Evolutionary conservation across 2,113 vertebrate species (phyloP), one percentile per base, ranked within the genome.

Genomic region (Girardinichthys multiradiatus): DNA sequence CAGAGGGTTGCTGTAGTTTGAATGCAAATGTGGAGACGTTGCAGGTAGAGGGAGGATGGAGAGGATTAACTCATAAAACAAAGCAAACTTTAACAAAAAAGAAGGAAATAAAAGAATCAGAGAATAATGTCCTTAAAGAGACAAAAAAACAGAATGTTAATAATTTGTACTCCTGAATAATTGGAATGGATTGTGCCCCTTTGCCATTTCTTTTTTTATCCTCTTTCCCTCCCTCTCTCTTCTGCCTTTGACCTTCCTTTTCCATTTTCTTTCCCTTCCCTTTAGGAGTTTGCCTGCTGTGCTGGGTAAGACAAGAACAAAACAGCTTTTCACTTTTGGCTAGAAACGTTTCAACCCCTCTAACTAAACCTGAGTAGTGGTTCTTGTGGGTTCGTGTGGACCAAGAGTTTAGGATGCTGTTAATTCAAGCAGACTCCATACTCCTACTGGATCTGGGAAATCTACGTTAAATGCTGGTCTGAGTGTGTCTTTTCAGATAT

Each of bases 11-110:
- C 72, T 48, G 39, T 21, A 45, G 65, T 62, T 83, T 17, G 74
- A 83, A 89, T 88, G 75, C 68, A 77, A 89, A 90, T 84, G 83
- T 57, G 61, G 54, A 66, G 73, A 74, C 28, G 79, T 85, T 68
- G 76, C 39, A 80, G 65, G 68, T 70, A 63, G 64, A 79, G 15
- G 74, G 60, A 64, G 33, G 12, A 3, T n/a, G 7, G 14, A 4
- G 7, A 39, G 62, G 60, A 31, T 48, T 39, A 28, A 48, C 63
- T 67, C 62, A 57, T 66, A 64, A 80, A 73, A 62, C 15, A 61
- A 4, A 30, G 4, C 10, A 64, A 51, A n/a, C 24, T 51, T 51
- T 51, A 59, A 27, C 59, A 39, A 24, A 51, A 31, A 29, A 21
- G 62, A 29, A 14, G 39, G 58, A 64, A 77, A 21, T 28, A 62